These are phyloP conservation scores for Rapana venosa DNA, from an alignment of 2,888 invertebrate genomes.

Conservation along the genomic window DNA sequence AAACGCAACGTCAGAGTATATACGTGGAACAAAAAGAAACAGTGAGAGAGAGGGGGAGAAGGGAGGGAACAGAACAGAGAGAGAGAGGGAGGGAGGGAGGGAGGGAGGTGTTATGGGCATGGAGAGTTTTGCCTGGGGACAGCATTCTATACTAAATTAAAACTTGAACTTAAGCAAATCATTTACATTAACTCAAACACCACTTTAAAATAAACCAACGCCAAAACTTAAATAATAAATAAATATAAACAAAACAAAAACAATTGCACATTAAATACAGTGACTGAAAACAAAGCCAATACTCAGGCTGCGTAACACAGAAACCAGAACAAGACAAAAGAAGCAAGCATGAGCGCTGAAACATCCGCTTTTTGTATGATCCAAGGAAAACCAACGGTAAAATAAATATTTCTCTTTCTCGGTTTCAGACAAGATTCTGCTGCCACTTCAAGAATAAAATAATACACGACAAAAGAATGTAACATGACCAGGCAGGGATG, in stretches of 20 bases:
- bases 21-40: too few species aligned
- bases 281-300: not conserved
- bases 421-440: constrained; percentile 34
- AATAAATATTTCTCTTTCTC: constrained; percentile 31
- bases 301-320: not conserved
- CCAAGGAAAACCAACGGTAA: not conserved
- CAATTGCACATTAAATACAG: not conserved
- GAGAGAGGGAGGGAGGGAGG: not conserved
- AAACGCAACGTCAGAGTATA: too few species aligned
- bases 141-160: too few species aligned
- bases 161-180: too few species aligned
- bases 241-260: too few species aligned
- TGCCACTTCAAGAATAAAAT: constrained; percentile 23
- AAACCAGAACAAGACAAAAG: not conserved
- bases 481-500: not conserved
- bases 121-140: too few species aligned
- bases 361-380: not conserved
- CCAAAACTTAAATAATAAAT: not conserved
- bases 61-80: too few species aligned
- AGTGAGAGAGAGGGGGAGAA: too few species aligned
- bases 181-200: not conserved
- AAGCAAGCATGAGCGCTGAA: not conserved
- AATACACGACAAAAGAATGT: not conserved
- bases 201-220: not conserved
- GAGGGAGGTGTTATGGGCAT: too few species aligned